phyloP scores from a whole-genome alignment of 2,888 invertebrate genomes.

The Acanthosepion pharaonis region DNA sequence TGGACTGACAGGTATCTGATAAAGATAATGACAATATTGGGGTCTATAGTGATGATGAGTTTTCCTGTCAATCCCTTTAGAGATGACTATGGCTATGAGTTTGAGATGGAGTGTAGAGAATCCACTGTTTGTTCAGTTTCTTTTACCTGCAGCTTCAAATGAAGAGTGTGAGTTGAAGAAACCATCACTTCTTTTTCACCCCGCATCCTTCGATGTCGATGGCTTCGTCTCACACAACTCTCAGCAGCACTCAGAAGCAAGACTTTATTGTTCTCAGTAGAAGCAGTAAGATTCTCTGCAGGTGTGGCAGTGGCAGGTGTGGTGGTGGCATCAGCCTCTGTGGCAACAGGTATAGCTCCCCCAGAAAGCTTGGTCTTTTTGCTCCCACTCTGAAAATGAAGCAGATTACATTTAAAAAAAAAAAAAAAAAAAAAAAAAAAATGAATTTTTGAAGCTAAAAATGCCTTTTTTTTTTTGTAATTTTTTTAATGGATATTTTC shows the following conservation, averaged over 20 bases:
- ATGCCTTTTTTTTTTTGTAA: no score
- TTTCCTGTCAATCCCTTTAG: no score
- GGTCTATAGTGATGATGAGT: no score
- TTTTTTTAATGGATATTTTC: no score
- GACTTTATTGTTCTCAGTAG: background rate
- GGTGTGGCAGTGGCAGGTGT: background rate
- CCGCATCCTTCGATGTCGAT: constrained; percentile 73
- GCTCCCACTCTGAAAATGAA: background rate
- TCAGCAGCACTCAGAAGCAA: background rate
- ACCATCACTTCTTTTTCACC: constrained; percentile 75
- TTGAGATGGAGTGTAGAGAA: no score
- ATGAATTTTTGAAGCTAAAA: background rate
- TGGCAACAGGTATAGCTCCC: background rate
- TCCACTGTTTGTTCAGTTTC: constrained; percentile 17
- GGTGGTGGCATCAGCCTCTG: background rate
- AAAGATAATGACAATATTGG: no score
- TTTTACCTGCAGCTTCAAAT: constrained; percentile 75
- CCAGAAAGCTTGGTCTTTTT: background rate
- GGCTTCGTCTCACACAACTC: constrained; percentile 65
- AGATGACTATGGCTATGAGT: no score
- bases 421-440: no score
- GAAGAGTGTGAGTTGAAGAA: constrained; percentile 74
- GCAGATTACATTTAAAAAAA: background rate
- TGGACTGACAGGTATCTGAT: no score
- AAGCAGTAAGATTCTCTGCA: background rate